Base-by-base conservation (phyloP, 2,113 vertebrate genomes). In the Sapayoa aenigma region DNA sequence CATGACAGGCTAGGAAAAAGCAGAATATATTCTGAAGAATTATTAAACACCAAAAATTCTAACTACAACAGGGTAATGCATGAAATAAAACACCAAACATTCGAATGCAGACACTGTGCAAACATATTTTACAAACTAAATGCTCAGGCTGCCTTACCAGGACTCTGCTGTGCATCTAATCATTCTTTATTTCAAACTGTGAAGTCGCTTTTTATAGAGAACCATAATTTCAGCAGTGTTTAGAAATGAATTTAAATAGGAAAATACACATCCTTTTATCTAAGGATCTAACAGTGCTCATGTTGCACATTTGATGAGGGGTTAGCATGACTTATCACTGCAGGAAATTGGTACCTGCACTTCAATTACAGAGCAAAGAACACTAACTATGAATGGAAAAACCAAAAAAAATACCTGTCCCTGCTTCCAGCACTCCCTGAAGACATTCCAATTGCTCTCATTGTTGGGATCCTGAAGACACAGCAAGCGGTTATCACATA, bases 361-460 rank as follows among this genome's bases (percentile, higher is more conserved):
- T 74, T 72, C 30, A 47, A 2, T 3, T 50, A 21, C 39, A 78
- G 20, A 37, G n/a, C 44, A 73, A 84, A 84, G 28, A 28, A 37
- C 9, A 11, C 1, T 12, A 62, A 65, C 3, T 39, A 18, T 41
- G 77, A 89, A 59, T 9, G 6, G 44, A 23, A 50, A 44, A 65
- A 49, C 25, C 5, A 84, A 15, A 49, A 31, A 11, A 52, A 49
- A 17, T 97, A 98, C 98, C 98, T 98, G 98, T 25, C 98, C 98
- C 90, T 98, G 98, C 79, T 98, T 98, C 98, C 98, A 98, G 96
- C 98, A 98, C 72, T 98, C 98, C 73, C 98, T 95, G 84, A 98
- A 98, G 46, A 98, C 98, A 17, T 98, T 98, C 98, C 98, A 98
- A 13, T 98, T 98, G 73, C 98, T 98, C 69, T 98, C 98, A 10